Evolutionary conservation across 2,113 vertebrate species (phyloP), one percentile per base, ranked within the genome.

Genomic region (Tyto alba): DNA sequence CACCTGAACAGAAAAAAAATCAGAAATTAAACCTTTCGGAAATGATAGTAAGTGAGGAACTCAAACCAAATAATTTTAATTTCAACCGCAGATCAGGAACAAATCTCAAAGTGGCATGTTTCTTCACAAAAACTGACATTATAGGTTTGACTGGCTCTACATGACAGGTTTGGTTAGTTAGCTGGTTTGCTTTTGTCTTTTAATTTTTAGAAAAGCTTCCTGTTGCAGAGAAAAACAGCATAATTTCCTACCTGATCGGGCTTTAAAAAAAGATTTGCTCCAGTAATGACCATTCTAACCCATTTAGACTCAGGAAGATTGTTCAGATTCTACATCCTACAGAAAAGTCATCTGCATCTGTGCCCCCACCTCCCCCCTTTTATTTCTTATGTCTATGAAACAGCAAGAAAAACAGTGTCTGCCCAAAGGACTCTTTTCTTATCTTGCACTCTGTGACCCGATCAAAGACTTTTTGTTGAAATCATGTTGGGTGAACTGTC

Each of bases 391-490:
- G 52, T 47, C 59, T 86, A 21, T 38, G 50, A 88, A 63, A 57
- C 63, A 67, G 38, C 48, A 90, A 75, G 13, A 78, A 34, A 89
- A 94, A 73, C 9, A 40, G 21, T 10, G 11, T 11, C 57, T 40
- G 26, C 53, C 77, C 69, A 90, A 89, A 87, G 29, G 23, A 62
- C 11, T 78, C 40, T 45, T 83, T 83, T 57, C 76, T 89, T 87
- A 85, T 82, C 84, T 79, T 36, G 18, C 43, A 32, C 40, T 83
- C 40, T 79, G 53, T 38, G 71, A 82, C 50, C 38, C 13, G 11
- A 68, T 93, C 85, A 96, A 95, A 95, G 90, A 82, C 16, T 43
- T 92, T 89, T 69, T 92, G 50, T 82, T 89, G 67, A 83, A 95
- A 89, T 68, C 78, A 69, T 7, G 14, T 48, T 62, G 53, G 87